Conservation (phyloP, 2,797 vertebrate genomes). For the Chrosomus eos region DNA sequence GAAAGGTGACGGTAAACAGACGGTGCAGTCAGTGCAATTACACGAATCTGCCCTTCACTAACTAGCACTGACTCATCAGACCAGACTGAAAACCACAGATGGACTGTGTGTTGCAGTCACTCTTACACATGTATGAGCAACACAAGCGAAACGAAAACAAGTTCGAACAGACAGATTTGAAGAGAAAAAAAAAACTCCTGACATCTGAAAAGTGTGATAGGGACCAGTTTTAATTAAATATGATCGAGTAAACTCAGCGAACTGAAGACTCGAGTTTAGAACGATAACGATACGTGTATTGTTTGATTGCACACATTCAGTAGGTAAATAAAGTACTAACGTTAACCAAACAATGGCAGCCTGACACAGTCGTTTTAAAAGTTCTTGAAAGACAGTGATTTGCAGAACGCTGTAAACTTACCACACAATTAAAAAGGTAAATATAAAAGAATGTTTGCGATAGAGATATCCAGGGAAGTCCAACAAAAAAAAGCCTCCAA, state of each 20-base stretch:
- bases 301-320: neutral
- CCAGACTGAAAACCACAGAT: conserved; percentile 40
- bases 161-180: neutral
- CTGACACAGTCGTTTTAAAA: neutral
- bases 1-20: neutral
- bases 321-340: neutral
- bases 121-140: conserved; percentile 34
- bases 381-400: conserved; percentile 10
- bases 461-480: neutral
- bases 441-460: neutral
- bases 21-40: conserved; percentile 16
- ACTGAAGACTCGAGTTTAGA: accelerated
- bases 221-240: neutral
- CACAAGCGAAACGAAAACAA: conserved; percentile 37
- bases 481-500: conserved; percentile 34
- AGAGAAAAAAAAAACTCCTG: neutral
- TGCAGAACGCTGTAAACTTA: conserved; percentile 1
- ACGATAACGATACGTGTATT: neutral
- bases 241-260: neutral
- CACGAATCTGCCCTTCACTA: conserved; percentile 11
- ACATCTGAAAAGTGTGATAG: neutral
- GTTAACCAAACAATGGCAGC: neutral
- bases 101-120: conserved; percentile 8
- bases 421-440: neutral
- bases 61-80: conserved; percentile 48